These are phyloP conservation scores for Cataglyphis rosenhaueri DNA, from an alignment of 2,888 invertebrate genomes.

Conservation along the genomic window DNA sequence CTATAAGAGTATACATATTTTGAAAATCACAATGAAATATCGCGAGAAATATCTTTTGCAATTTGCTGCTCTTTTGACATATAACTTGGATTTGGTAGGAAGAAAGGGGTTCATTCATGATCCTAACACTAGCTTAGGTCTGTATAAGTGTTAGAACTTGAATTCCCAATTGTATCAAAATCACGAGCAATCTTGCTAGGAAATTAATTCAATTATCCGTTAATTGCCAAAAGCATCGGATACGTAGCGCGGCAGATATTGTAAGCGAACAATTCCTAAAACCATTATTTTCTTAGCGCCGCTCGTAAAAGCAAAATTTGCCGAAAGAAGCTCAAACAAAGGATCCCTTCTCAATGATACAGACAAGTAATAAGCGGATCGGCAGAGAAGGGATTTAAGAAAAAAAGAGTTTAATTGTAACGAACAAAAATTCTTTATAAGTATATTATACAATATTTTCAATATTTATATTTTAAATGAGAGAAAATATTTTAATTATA, in stretches of 20 bases:
- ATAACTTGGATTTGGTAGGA: not conserved
- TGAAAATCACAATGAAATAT: not conserved
- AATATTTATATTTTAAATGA: not conserved
- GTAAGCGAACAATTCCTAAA: not conserved
- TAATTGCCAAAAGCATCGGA: not conserved
- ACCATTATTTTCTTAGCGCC: conserved; percentile 7
- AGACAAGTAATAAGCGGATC: conserved; percentile 1
- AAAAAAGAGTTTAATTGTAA: not conserved
- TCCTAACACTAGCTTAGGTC: not conserved
- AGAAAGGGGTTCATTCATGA: not conserved
- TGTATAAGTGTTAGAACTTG: not conserved
- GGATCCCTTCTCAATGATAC: not conserved
- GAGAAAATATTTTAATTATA: not conserved
- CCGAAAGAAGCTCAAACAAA: conserved; percentile 2
- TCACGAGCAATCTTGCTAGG: not conserved
- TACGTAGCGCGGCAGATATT: not conserved
- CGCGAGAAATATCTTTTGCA: not conserved
- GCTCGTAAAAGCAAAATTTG: conserved; percentile 13
- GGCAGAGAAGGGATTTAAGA: not conserved
- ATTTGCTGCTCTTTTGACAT: not conserved
- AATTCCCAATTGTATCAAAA: not conserved
- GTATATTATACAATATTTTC: not conserved
- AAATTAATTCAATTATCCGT: conserved; percentile 5
- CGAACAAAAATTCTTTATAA: not conserved
- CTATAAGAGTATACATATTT: not conserved